A percentile compares a stretch with the other conserved stretches of the same genome.
Conservation (phyloP, 2,797 vertebrate species). For the Pagetopsis macropterus region DNA sequence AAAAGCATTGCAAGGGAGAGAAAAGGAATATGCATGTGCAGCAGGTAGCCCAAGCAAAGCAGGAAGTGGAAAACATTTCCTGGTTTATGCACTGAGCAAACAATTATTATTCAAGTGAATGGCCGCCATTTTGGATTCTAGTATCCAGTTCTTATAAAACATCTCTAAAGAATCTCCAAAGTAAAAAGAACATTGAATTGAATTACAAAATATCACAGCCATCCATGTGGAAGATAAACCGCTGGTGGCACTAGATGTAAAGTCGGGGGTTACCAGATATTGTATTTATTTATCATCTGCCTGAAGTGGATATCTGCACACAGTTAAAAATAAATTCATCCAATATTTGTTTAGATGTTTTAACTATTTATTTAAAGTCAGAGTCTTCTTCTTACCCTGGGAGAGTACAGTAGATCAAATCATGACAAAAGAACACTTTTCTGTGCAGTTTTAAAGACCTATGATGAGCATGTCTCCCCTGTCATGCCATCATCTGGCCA, state of each 20-base stretch:
- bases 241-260: too few relatives aligned
- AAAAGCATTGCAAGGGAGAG: neutral
- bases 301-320: neutral
- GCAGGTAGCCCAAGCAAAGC: neutral
- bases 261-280: neutral
- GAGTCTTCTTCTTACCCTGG: neutral
- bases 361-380: conserved; percentile 3
- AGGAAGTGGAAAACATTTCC: neutral
- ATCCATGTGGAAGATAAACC: neutral
- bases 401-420: conserved; percentile 6
- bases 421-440: neutral
- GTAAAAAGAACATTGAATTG: neutral
- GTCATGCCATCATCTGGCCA: conserved; percentile 32
- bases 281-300: neutral
- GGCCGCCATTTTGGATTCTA: neutral
- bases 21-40: neutral
- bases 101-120: neutral
- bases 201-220: neutral
- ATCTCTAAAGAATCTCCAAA: neutral
- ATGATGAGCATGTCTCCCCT: conserved; percentile 21
- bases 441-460: conserved; percentile 7
- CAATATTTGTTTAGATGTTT: neutral
- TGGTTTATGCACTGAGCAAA: neutral
- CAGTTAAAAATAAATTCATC: neutral
- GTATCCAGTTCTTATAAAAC: neutral